Evolutionary conservation across 2,113 vertebrate genomes (phyloP).

Genomic region (Raphicerus campestris): DNA sequence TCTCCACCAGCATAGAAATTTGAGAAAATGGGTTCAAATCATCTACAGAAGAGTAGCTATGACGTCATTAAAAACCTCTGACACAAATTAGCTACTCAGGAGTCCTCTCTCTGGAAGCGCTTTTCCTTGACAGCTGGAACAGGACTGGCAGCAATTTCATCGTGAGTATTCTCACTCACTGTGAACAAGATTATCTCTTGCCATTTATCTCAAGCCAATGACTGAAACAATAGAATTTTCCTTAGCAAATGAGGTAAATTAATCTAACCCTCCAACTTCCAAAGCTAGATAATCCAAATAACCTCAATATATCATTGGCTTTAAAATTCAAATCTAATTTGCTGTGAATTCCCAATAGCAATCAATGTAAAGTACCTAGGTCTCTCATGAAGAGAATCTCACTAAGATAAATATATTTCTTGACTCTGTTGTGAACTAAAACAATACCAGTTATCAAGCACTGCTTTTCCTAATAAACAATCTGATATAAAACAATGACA

Average conservation of each 20-base stretch:
- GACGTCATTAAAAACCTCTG: background rate
- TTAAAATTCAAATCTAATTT: conserved; percentile 23
- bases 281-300: background rate
- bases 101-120: background rate
- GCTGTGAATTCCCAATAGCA: background rate
- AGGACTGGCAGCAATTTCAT: background rate
- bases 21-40: background rate
- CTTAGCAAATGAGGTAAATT: background rate
- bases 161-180: background rate
- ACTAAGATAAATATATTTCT: background rate
- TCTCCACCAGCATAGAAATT: background rate
- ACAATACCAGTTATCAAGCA: background rate
- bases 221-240: background rate
- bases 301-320: background rate
- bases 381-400: background rate
- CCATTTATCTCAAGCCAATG: conserved; percentile 7
- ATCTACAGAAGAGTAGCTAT: background rate
- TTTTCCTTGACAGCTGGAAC: background rate
- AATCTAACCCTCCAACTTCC: background rate
- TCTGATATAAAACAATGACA: background rate
- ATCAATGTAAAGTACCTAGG: background rate
- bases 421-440: background rate
- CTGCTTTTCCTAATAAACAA: background rate
- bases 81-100: background rate
- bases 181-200: background rate